These are phyloP conservation scores for Sturmia bella DNA, from an alignment of 2,888 invertebrate species.

Conservation along the genomic window DNA sequence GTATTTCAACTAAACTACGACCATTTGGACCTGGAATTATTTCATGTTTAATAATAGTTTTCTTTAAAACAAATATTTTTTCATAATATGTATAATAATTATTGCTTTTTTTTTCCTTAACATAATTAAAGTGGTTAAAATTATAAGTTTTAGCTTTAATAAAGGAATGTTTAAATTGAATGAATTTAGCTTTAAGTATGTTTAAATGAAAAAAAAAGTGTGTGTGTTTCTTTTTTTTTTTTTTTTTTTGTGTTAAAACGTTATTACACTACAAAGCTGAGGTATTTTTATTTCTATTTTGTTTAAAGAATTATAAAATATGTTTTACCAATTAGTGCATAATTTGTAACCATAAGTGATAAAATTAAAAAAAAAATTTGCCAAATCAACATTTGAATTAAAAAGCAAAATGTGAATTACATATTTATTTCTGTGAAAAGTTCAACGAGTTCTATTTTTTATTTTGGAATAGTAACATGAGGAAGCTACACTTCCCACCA, in stretches of 20 bases:
- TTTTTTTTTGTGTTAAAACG: not conserved
- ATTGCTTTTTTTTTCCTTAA: not conserved
- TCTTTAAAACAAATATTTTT: constrained; percentile 22
- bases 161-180: constrained; percentile 1
- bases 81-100: constrained; percentile 5
- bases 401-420: too few species aligned
- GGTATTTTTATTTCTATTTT: not conserved
- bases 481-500: too few species aligned
- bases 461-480: too few species aligned
- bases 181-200: not conserved
- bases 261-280: not conserved
- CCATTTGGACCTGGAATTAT: constrained; percentile 91
- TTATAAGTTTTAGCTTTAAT: not conserved
- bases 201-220: not conserved
- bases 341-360: not conserved
- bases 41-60: constrained; percentile 54
- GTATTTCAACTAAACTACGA: constrained; percentile 97
- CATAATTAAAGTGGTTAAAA: not conserved
- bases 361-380: too few species aligned
- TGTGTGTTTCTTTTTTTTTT: not conserved
- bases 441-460: too few species aligned
- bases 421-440: too few species aligned
- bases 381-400: too few species aligned
- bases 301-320: too few species aligned
- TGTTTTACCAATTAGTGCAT: not conserved